Conservation (phyloP, 1,140 invertebrate genomes). For the Ceratoteleas bidentatus region DNA sequence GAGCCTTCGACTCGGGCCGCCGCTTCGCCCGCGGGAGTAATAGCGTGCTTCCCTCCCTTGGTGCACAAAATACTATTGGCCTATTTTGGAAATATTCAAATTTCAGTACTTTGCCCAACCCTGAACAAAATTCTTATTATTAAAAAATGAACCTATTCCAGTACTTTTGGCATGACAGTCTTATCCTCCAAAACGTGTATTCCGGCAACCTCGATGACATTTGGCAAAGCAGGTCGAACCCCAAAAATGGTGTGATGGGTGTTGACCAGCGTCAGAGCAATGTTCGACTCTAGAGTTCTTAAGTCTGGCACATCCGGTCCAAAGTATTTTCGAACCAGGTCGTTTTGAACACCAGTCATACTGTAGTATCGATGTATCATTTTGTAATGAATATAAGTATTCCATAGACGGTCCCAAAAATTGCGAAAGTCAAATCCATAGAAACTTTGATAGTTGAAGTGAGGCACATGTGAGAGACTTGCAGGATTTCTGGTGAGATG, state of each 20-base stretch:
- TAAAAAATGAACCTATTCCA: no score
- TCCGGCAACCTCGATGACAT: conserved; percentile 78
- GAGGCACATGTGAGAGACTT: conserved; percentile 76
- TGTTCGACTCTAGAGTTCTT: conserved; percentile 79
- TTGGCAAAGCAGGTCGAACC: conserved; percentile 73
- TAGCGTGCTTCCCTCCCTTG: no score
- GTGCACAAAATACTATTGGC: no score
- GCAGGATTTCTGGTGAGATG: conserved; percentile 82
- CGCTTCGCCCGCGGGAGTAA: no score
- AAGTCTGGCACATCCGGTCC: conserved; percentile 83
- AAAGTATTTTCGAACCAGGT: conserved; percentile 81
- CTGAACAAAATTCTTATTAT: no score
- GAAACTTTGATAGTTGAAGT: neutral
- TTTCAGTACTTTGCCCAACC: no score
- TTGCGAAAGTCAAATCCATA: conserved; percentile 5
- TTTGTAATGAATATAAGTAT: conserved; percentile 71
- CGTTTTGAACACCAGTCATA: conserved; percentile 62
- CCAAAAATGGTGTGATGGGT: conserved; percentile 75
- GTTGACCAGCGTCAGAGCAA: conserved; percentile 77
- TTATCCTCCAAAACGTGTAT: conserved; percentile 73
- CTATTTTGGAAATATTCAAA: no score
- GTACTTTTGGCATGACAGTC: neutral
- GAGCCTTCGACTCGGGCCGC: no score
- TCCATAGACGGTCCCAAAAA: conserved; percentile 75
- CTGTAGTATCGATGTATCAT: conserved; percentile 20